Conservation (phyloP, 2,888 invertebrate species). For the Sphaerophoria rueppellii region DNA sequence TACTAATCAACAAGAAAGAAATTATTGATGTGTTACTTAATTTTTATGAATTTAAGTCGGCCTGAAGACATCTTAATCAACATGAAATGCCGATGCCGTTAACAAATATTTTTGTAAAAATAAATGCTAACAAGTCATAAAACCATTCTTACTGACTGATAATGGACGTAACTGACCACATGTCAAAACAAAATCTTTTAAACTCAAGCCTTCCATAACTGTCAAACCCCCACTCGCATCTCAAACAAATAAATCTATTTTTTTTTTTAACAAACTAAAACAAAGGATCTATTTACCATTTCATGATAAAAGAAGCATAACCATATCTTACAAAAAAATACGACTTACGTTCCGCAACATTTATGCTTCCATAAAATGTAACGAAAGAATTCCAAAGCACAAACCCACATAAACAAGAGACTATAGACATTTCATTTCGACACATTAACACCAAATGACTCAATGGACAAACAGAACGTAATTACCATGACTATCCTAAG, state of each 20-base stretch:
- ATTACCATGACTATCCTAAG: conserved; percentile 10
- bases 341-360: conserved; percentile 45
- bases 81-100: no score
- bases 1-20: no score
- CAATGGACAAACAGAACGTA: conserved; percentile 38
- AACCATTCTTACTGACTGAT: not conserved
- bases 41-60: no score
- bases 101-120: not conserved
- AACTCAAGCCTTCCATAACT: not conserved
- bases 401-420: not conserved
- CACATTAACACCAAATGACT: conserved; percentile 37
- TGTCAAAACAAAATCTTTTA: not conserved
- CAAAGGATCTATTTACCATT: conserved; percentile 50
- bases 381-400: conserved; percentile 1
- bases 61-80: no score
- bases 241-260: not conserved
- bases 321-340: conserved; percentile 1
- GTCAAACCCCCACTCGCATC: not conserved
- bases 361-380: conserved; percentile 36
- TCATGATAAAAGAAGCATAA: not conserved
- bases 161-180: not conserved
- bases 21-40: no score
- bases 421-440: conserved; percentile 28
- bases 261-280: conserved; percentile 1
- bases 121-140: not conserved